These are phyloP conservation scores for Xestoiulus laeticollis DNA, from an alignment of 2,888 invertebrate genomes.

Conservation along the genomic window DNA sequence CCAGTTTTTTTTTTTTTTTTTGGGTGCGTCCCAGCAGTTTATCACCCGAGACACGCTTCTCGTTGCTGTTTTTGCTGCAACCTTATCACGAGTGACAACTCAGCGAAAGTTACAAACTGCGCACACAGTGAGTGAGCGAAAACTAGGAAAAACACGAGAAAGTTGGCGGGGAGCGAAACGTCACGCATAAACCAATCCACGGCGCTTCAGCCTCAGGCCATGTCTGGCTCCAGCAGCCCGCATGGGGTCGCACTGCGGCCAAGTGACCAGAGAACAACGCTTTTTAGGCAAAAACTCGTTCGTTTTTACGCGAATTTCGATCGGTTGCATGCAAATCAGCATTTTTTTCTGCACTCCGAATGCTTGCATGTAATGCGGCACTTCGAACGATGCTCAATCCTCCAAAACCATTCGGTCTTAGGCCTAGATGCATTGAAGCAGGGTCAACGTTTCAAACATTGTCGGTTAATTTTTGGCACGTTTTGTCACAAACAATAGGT, in stretches of 20 bases:
- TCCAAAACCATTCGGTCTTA: neutral
- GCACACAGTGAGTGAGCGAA: neutral
- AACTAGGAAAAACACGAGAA: neutral
- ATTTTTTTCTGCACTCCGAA: no score
- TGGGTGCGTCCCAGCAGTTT: conserved; percentile 24
- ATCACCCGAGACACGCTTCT: neutral
- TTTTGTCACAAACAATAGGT: no score
- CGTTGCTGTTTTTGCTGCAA: neutral
- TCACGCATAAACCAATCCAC: neutral
- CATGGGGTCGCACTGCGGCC: conserved; percentile 31
- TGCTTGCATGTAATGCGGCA: neutral
- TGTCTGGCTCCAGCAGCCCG: conserved; percentile 12
- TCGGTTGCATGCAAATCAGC: conserved; percentile 11
- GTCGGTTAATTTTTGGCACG: neutral
- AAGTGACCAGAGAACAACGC: conserved; percentile 5
- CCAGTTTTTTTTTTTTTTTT: no score
- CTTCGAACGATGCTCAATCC: neutral
- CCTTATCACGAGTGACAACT: conserved; percentile 18
- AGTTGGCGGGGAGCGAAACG: neutral
- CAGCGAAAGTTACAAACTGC: conserved; percentile 28
- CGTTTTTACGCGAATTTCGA: neutral
- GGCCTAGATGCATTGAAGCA: neutral
- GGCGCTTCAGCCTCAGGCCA: neutral
- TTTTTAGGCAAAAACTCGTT: neutral
- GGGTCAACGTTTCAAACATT: neutral